Percentiles rank a stretch among this genome's conserved stretches.
Conservation (phyloP, 2,888 invertebrate species). For the Synanthedon vespiformis region DNA sequence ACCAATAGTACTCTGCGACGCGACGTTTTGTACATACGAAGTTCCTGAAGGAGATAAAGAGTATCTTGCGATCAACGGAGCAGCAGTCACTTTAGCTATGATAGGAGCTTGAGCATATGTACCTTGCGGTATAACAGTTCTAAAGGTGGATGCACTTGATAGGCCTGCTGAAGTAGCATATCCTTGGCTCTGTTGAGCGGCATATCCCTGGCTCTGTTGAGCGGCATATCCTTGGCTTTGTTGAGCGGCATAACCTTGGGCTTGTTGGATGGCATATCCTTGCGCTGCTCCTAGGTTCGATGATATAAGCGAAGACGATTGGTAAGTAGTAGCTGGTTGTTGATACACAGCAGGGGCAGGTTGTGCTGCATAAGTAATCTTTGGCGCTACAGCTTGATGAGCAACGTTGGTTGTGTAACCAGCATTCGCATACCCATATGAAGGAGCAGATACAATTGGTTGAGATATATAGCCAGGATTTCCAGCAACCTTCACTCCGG, state of each 20-base stretch:
- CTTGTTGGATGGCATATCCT: conserved; percentile 19
- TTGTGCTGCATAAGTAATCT: conserved; percentile 26
- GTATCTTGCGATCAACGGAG: conserved; percentile 53
- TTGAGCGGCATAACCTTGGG: conserved; percentile 56
- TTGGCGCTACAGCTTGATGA: conserved; percentile 28
- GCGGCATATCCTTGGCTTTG: conserved; percentile 54
- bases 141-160: conserved; percentile 37
- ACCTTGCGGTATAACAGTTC: conserved; percentile 47
- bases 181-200: conserved; percentile 64
- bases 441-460: conserved; percentile 19
- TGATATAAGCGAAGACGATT: conserved; percentile 15
- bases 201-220: conserved; percentile 63
- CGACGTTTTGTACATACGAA: conserved; percentile 40
- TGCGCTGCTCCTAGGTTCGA: conserved; percentile 25
- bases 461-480: conserved; percentile 12
- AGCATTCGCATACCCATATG: conserved; percentile 11
- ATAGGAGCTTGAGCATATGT: conserved; percentile 68
- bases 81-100: conserved; percentile 57
- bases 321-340: conserved; percentile 28
- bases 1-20: conserved; percentile 39
- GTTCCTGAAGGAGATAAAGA: conserved; percentile 40
- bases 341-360: conserved; percentile 36
- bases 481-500: conserved; percentile 32
- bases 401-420: conserved; percentile 19
- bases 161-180: conserved; percentile 68